Conservation (phyloP, 1,140 invertebrate genomes). For the Eciton burchellii region DNA sequence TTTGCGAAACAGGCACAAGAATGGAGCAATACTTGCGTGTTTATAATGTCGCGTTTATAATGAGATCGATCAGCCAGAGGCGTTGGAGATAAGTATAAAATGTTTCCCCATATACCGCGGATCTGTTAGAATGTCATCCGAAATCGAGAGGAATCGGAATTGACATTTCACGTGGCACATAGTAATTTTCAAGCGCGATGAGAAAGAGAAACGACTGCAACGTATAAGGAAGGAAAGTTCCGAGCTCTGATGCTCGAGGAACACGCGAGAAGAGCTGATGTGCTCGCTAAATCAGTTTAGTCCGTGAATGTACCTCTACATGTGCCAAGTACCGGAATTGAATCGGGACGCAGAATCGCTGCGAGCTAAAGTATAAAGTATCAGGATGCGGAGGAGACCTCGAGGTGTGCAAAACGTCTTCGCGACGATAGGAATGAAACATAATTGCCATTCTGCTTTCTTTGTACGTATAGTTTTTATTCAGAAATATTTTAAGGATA, state of each 20-base stretch:
- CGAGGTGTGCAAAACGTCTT: too few species aligned
- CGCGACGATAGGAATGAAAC: neutral
- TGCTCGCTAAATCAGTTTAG: neutral
- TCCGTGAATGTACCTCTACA: neutral
- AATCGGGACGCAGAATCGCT: too few species aligned
- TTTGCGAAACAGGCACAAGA: neutral
- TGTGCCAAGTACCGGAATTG: neutral
- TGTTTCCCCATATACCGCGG: neutral
- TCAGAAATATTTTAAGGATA: constrained; percentile 70
- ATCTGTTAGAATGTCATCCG: constrained; percentile 53
- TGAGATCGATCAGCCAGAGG: neutral
- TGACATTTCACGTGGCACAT: constrained; percentile 50
- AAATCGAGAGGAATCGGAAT: constrained; percentile 56
- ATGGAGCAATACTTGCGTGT: neutral
- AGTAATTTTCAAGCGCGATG: neutral
- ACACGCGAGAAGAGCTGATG: neutral
- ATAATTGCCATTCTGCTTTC: neutral
- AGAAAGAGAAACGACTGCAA: neutral
- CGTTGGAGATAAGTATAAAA: neutral
- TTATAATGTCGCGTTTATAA: neutral
- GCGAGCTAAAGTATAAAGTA: too few species aligned
- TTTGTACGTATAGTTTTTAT: constrained; percentile 70
- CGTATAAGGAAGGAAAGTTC: neutral
- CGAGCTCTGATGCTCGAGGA: neutral
- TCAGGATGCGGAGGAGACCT: too few species aligned